Evolutionary conservation across 92 coral and sea anemone genomes (phyloP).

Genomic region (Desmophyllum pertusum): DNA sequence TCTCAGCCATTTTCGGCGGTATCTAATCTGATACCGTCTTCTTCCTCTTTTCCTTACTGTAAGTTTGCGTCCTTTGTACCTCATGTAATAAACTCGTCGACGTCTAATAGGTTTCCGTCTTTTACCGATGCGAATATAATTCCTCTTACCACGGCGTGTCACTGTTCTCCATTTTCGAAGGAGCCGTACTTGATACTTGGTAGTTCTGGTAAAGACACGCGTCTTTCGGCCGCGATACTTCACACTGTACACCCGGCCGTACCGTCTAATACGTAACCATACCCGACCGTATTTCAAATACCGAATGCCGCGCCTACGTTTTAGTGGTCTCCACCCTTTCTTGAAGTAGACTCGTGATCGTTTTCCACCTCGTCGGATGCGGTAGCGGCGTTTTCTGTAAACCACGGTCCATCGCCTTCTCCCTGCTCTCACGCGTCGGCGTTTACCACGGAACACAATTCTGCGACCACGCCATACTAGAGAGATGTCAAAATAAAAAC

Average conservation of each 20-base stretch:
- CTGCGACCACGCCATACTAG: constrained; percentile 40
- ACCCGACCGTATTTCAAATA: constrained; percentile 24
- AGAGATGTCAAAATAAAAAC: too few relatives aligned
- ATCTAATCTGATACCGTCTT: constrained; percentile 1
- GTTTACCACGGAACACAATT: constrained; percentile 20
- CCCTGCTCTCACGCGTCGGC: constrained; percentile 38
- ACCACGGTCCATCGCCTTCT: constrained; percentile 11
- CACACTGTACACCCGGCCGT: background rate
- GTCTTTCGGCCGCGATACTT: background rate
- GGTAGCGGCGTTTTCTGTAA: background rate
- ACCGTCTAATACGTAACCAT: constrained; percentile 5
- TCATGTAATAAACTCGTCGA: constrained; percentile 26
- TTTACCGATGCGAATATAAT: background rate
- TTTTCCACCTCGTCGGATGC: constrained; percentile 4
- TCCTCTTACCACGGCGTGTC: constrained; percentile 8
- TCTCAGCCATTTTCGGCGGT: background rate
- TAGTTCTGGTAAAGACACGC: background rate
- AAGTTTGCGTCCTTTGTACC: constrained; percentile 4
- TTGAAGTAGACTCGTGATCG: constrained; percentile 16
- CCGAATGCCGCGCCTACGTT: constrained; percentile 10
- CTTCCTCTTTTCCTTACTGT: constrained; percentile 27
- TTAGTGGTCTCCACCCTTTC: constrained; percentile 8
- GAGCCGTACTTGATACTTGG: constrained; percentile 14
- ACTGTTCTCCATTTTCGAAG: constrained; percentile 18
- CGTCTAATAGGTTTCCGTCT: constrained; percentile 1